Evolutionary conservation across 1,140 invertebrate species (phyloP).

Genomic region (Tetramorium alpestre): DNA sequence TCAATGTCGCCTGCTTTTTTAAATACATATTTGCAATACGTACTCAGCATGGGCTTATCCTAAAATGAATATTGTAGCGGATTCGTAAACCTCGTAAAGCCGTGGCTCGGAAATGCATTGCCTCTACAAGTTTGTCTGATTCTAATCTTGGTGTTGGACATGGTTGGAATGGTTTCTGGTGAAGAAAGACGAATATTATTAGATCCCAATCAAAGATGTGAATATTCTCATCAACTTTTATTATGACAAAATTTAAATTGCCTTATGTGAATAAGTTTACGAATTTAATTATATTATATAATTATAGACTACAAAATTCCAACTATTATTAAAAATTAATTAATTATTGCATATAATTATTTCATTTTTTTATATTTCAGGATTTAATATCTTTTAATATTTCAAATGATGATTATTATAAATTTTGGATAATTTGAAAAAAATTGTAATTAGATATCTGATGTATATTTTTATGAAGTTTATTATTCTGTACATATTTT

Average conservation of each 20-base stretch:
- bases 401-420: background rate
- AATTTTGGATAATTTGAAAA: background rate
- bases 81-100: too few species aligned
- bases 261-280: background rate
- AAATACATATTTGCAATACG: background rate
- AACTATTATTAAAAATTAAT: background rate
- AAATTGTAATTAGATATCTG: background rate
- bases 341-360: background rate
- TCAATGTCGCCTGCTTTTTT: constrained; percentile 22
- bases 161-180: background rate
- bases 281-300: too few species aligned
- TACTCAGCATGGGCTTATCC: constrained; percentile 27
- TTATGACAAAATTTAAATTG: background rate
- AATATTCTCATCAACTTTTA: background rate
- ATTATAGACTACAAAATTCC: background rate
- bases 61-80: too few species aligned
- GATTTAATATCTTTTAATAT: background rate
- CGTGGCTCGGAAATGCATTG: background rate
- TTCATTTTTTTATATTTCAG: background rate
- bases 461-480: too few species aligned
- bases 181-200: too few species aligned
- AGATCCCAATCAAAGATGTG: too few species aligned
- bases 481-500: background rate
- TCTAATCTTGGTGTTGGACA: background rate
- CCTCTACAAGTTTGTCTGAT: too few species aligned